A percentile compares a stretch with the other conserved stretches of the same genome.
Conservation (phyloP, 2,888 invertebrate genomes). For the Habrosyne pyritoides region DNA sequence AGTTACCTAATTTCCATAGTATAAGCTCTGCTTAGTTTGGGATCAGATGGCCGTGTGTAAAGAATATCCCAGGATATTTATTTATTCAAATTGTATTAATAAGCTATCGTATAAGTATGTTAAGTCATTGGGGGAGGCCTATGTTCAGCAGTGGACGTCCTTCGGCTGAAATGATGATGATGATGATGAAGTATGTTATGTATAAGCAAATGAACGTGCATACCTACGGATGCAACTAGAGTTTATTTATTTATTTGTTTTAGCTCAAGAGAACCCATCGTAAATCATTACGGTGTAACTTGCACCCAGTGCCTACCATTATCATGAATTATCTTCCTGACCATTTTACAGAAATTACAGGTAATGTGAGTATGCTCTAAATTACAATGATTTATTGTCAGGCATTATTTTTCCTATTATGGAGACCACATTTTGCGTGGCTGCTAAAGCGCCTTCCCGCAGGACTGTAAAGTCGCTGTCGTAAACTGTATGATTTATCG, state of each 20-base stretch:
- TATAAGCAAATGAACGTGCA: no score
- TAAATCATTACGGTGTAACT: background rate
- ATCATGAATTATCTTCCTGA: background rate
- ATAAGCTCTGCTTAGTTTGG: no score
- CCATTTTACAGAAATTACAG: conserved; percentile 14
- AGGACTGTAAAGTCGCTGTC: conserved; percentile 43
- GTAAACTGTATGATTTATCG: conserved; percentile 66
- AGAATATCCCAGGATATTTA: no score
- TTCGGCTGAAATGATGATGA: no score
- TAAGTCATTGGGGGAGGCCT: no score
- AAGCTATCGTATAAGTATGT: no score
- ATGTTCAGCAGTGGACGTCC: no score
- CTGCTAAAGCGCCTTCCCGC: conserved; percentile 29
- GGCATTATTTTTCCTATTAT: conserved; percentile 45
- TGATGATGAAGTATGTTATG: no score
- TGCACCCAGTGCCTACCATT: background rate
- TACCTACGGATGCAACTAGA: background rate
- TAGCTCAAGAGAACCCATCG: background rate
- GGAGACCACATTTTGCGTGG: conserved; percentile 34
- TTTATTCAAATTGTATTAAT: no score
- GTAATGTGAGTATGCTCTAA: conserved; percentile 45
- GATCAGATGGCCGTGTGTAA: no score
- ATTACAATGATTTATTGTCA: conserved; percentile 56
- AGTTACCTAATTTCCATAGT: no score
- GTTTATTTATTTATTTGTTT: background rate